A percentile compares a stretch with the other conserved stretches of the same genome.
Evolutionary conservation across 2,113 vertebrate genomes (phyloP).

Genomic region (Corvus moneduloides): DNA sequence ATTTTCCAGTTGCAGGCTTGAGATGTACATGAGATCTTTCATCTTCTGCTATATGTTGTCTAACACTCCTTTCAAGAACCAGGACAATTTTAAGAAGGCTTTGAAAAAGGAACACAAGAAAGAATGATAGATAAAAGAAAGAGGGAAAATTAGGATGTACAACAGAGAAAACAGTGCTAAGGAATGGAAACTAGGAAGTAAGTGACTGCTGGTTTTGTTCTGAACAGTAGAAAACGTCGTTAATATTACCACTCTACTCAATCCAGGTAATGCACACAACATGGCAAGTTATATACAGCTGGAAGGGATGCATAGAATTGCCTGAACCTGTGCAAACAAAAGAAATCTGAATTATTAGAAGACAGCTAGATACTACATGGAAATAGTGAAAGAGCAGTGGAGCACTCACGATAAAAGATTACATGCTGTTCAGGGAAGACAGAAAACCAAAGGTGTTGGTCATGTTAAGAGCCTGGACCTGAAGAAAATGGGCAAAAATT

Average conservation of each 20-base stretch:
- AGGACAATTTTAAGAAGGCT: neutral
- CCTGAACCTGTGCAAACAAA: neutral
- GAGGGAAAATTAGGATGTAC: neutral
- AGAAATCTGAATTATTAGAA: neutral
- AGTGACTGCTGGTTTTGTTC: neutral
- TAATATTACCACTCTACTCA: neutral
- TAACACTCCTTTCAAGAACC: neutral
- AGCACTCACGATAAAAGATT: neutral
- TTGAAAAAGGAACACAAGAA: neutral
- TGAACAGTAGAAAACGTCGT: neutral
- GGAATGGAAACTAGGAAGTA: neutral
- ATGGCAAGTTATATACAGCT: neutral
- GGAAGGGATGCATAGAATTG: neutral
- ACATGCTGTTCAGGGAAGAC: neutral
- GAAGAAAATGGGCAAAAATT: neutral
- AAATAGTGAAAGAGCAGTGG: neutral
- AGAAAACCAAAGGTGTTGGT: neutral
- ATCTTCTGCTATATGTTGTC: neutral
- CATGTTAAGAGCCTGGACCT: neutral
- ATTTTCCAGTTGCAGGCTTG: neutral
- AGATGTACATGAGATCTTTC: neutral
- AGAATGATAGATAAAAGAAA: neutral
- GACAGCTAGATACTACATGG: neutral
- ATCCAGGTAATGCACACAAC: fast-evolving
- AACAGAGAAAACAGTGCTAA: neutral